Evolutionary conservation across 2,113 vertebrate genomes (phyloP), one percentile per base, ranked within the genome.

Genomic region (Oryzias woworae): DNA sequence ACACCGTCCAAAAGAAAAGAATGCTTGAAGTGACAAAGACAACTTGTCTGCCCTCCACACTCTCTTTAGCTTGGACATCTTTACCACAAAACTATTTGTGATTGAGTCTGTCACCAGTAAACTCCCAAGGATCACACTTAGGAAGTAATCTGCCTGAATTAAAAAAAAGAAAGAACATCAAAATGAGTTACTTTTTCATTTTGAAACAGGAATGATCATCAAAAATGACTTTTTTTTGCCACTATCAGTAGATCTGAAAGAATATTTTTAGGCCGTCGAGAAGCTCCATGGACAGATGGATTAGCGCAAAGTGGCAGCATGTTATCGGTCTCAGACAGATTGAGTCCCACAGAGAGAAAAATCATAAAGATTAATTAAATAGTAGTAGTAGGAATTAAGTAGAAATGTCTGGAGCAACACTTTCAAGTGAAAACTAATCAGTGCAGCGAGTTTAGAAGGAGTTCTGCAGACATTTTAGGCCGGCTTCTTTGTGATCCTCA

Each of bases 401-500:
- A 55, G 75, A 69, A 60, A 22, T 16, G 16, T 20, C 47, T 12
- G n/a, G 16, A 62, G 71, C 48, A 63, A 44, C 53, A 42, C 54
- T 80, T 87, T 86, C 68, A 86, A 84, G 72, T 65, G 43, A 53
- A 84, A 66, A 65, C 72, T 83, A 85, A 87, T 80, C 55, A 36
- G 48, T 77, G 70, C 59, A 52, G 81, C 58, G 83, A 75, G 65
- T 81, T 85, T 75, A 45, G 51, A 66, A 4, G 52, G n/a, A 49
- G 68, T 42, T 62, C 50, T 68, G 28, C 56, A 78, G 75, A 81
- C 58, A 75, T 84, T 66, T 62, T 53, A 20, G 70, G 61, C 69
- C 71, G 67, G 58, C 70, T 66, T 36, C 23, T 76, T 79, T 76
- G 79, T 77, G 79, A 73, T 43, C 75, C 65, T 78, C 50, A 60